Evolutionary conservation across 2,113 vertebrate species (phyloP), one percentile per base, ranked within the genome.

Genomic region (Edolisoma coerulescens): DNA sequence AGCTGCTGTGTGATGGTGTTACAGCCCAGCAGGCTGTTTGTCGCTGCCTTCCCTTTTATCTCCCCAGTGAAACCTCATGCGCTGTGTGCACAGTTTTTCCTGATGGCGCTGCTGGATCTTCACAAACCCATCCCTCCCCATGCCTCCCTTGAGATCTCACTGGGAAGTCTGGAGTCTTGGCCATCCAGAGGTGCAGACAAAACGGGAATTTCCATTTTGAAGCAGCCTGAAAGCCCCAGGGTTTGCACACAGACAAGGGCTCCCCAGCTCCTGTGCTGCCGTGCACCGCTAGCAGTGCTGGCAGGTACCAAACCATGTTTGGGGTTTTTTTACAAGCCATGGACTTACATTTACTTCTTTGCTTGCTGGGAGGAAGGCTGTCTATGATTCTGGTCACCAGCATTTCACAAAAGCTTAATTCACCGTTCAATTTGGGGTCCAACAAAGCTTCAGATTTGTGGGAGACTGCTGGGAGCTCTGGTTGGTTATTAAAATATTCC

Each of bases 71-170:
- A 90, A 42, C 16, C 37, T 65, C 44, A 3, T 2, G 27, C 0
- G 1, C 64, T 37, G 17, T 5, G 1, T 4, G 13, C 27, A 7
- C 1, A 0, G 49, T 4, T 81, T 69, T 60, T 52, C 61, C 61
- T 44, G 33, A 45, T 4, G 5, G 53, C 37, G 32, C 41, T 70
- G 60, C 56, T 52, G 47, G 42, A 47, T 75, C 57, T 41, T 85
- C 57, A 52, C 33, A 70, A 71, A 71, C 18, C 42, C 44, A 37
- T 18, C 13, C 57, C 23, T 93, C 1, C 0, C 50, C 32, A 0
- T 3, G 8, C 19, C 32, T 61, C 16, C 39, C 45, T 4, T 67
- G 65, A 75, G 74, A 21, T 35, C 6, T 91, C 20, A 8, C 74
- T 22, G 12, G 54, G 64, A 89, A 64, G 16, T 20, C 35, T 30